Evolutionary conservation across 2,888 invertebrate genomes (phyloP).

Genomic region (Aspidiotus destructor): DNA sequence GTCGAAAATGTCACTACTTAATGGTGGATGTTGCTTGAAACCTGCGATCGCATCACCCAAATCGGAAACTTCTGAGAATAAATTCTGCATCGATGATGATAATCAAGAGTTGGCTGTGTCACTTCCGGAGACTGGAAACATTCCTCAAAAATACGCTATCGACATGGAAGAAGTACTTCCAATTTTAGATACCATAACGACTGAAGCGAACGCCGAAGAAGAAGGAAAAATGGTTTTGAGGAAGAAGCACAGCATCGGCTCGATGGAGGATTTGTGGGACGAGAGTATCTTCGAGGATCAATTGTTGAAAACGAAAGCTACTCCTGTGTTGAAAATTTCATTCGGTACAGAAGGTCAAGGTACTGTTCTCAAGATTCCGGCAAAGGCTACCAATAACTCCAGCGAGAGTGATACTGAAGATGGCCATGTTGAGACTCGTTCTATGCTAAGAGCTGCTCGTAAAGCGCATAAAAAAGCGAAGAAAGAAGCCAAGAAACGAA

Average conservation of each 20-base stretch:
- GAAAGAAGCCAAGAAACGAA: constrained; percentile 62
- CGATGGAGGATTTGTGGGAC: constrained; percentile 52
- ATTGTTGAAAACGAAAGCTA: constrained; percentile 51
- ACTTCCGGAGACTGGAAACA: constrained; percentile 17
- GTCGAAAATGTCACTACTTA: constrained; percentile 36
- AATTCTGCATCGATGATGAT: constrained; percentile 14
- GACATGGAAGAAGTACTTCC: constrained; percentile 14
- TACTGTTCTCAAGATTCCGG: constrained; percentile 75
- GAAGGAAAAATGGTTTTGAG: constrained; percentile 43
- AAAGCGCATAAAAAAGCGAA: constrained; percentile 70
- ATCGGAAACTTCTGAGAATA: constrained; percentile 22
- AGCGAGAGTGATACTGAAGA: constrained; percentile 42
- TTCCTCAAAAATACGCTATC: constrained; percentile 21
- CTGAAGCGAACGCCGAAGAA: constrained; percentile 33
- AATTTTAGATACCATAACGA: constrained; percentile 18
- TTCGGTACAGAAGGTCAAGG: constrained; percentile 56
- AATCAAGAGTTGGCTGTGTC: constrained; percentile 26
- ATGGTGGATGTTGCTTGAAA: constrained; percentile 23
- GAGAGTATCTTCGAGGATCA: constrained; percentile 51
- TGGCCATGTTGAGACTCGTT: constrained; percentile 40
- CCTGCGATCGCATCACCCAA: constrained; percentile 23
- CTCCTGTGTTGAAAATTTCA: constrained; percentile 68
- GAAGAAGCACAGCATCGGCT: constrained; percentile 50
- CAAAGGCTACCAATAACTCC: constrained; percentile 47
- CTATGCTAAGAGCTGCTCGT: constrained; percentile 53